These are phyloP conservation scores for Drosophila tristis DNA, from an alignment of 1,140 invertebrate species.

Conservation along the genomic window DNA sequence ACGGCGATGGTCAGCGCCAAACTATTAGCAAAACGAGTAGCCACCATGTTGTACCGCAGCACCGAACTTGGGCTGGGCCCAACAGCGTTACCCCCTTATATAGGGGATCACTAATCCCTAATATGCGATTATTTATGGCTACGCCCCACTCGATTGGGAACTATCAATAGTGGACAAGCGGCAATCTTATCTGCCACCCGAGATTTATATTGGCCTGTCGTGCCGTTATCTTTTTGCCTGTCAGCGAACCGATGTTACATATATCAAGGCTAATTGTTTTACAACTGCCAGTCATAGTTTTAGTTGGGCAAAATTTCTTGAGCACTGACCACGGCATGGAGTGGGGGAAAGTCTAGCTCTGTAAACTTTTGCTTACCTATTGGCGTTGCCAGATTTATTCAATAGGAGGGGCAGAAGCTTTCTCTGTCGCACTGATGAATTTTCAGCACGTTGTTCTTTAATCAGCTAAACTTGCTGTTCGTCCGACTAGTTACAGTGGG, in stretches of 20 bases:
- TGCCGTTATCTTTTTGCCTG: constrained; percentile 18
- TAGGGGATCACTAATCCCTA: background rate
- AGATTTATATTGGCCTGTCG: background rate
- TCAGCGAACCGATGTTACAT: constrained; percentile 16
- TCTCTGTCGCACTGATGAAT: too few species aligned
- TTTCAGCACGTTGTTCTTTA: too few species aligned
- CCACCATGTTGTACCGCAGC: constrained; percentile 14
- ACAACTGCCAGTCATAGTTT: background rate
- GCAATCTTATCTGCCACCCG: background rate
- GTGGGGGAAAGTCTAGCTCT: too few species aligned
- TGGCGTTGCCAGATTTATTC: too few species aligned
- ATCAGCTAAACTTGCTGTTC: too few species aligned
- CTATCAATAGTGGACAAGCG: constrained; percentile 12
- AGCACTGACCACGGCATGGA: too few species aligned
- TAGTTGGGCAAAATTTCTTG: too few species aligned
- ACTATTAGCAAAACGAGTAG: background rate
- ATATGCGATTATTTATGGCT: too few species aligned
- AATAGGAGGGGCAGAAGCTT: too few species aligned
- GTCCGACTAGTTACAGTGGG: too few species aligned
- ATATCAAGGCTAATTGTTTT: constrained; percentile 42
- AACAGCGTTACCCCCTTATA: constrained; percentile 5
- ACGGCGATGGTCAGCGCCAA: background rate
- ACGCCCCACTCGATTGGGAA: background rate
- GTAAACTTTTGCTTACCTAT: too few species aligned
- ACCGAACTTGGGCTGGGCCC: constrained; percentile 17